Percentiles rank a stretch among this genome's conserved stretches.
Conservation (phyloP, 1,140 invertebrate species). For the Chymomyza costata region DNA sequence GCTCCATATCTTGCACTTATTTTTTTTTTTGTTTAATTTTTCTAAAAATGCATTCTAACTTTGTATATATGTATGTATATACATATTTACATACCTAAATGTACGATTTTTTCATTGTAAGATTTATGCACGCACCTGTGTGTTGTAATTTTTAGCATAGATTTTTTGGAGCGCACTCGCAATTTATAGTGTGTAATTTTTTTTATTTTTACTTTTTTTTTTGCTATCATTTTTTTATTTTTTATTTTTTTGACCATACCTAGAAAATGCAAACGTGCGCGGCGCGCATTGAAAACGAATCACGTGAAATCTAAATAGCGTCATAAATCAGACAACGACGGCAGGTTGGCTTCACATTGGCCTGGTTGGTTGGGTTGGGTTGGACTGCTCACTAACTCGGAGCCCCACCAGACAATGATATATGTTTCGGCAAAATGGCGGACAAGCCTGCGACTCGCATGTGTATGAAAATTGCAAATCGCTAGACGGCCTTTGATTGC, state of each 20-base stretch:
- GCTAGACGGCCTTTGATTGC: constrained; percentile 70
- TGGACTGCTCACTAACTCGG: constrained; percentile 31
- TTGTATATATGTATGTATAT: no score
- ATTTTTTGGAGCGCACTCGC: constrained; percentile 34
- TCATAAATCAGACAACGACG: constrained; percentile 72
- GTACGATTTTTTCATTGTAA: constrained; percentile 15
- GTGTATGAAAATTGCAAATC: constrained; percentile 71
- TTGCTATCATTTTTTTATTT: no score
- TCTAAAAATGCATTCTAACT: constrained; percentile 44
- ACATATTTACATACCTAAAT: constrained; percentile 4
- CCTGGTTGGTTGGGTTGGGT: no score
- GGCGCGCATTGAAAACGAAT: constrained; percentile 68
- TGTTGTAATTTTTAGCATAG: constrained; percentile 67
- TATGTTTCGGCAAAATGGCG: constrained; percentile 51
- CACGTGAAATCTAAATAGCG: constrained; percentile 72
- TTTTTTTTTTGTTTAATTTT: constrained; percentile 35
- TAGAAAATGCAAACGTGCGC: constrained; percentile 44
- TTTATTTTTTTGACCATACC: constrained; percentile 46
- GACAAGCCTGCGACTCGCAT: constrained; percentile 57
- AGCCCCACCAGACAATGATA: constrained; percentile 60
- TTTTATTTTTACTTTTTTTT: constrained; percentile 12
- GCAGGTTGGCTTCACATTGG: constrained; percentile 59
- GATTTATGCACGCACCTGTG: constrained; percentile 71
- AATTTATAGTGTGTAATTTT: constrained; percentile 67
- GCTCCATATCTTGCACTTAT: no score